A percentile compares a stretch with the other conserved stretches of the same genome.
These are phyloP conservation scores for Cheilosia grossa DNA, from an alignment of 2,888 invertebrate genomes.

Conservation along the genomic window DNA sequence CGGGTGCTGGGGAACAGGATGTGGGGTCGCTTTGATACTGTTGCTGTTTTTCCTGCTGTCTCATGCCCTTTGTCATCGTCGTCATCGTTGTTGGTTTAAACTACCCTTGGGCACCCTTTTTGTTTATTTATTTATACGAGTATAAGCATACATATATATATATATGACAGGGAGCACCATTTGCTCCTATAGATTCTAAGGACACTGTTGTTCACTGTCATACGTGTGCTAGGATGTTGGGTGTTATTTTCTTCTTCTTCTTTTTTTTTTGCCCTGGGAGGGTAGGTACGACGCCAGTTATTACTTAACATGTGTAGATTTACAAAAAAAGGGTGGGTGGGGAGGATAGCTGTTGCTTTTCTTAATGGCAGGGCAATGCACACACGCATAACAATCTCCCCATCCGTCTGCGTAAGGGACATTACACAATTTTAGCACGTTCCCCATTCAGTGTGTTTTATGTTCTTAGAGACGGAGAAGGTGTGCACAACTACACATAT, in stretches of 20 bases:
- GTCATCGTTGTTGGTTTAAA: constrained; percentile 64
- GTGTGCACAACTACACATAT: neutral
- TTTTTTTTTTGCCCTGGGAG: constrained; percentile 7
- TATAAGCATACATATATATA: neutral
- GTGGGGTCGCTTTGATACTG: constrained; percentile 64
- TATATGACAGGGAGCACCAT: neutral
- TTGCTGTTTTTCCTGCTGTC: constrained; percentile 69
- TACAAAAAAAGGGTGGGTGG: neutral
- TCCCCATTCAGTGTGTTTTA: neutral
- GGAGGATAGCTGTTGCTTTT: constrained; percentile 48
- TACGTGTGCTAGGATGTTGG: constrained; percentile 21
- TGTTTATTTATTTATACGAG: constrained; percentile 58
- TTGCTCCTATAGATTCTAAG: constrained; percentile 20
- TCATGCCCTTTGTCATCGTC: constrained; percentile 58
- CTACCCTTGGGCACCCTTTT: constrained; percentile 68
- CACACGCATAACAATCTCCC: constrained; percentile 27
- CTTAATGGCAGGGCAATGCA: constrained; percentile 31
- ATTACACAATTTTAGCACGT: constrained; percentile 35
- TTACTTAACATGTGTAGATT: constrained; percentile 47
- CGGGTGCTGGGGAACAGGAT: constrained; percentile 42
- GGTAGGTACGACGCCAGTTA: constrained; percentile 26
- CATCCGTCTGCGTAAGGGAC: constrained; percentile 24
- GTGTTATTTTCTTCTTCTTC: neutral
- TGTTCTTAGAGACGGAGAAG: constrained; percentile 3
- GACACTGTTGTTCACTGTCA: constrained; percentile 11